These are phyloP conservation scores for Calcarius lapponicus DNA, from an alignment of 2,797 vertebrate genomes.

Conservation along the genomic window DNA sequence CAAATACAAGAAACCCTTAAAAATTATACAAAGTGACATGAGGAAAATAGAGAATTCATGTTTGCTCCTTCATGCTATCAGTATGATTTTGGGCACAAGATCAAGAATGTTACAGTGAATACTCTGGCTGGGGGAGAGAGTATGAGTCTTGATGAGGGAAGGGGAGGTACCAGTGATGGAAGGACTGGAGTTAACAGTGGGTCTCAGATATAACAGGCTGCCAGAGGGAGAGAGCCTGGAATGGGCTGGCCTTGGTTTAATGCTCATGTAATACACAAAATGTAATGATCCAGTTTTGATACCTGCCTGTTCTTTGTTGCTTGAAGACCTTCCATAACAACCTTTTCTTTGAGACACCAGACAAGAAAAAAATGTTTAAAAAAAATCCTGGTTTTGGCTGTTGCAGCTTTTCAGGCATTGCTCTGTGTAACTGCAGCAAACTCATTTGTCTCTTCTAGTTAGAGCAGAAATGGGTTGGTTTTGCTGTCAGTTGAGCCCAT, in stretches of 20 bases:
- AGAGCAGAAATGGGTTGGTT: neutral
- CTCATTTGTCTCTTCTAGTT: neutral
- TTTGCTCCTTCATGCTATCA: neutral
- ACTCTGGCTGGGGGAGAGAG: neutral
- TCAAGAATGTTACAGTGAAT: neutral
- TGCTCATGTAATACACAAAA: neutral
- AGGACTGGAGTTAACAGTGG: neutral
- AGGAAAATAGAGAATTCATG: neutral
- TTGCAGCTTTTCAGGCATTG: neutral
- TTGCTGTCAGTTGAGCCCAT: neutral
- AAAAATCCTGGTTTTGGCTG: fast-evolving
- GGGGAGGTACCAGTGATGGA: neutral
- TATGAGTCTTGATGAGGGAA: neutral
- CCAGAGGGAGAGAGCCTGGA: neutral
- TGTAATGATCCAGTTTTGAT: neutral
- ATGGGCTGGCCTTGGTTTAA: neutral
- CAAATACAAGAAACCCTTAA: neutral
- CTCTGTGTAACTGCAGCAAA: neutral
- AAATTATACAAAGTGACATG: neutral
- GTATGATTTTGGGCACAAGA: neutral
- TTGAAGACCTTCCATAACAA: neutral
- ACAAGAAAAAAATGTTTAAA: neutral
- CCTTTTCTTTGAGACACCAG: neutral
- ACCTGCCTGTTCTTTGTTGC: neutral
- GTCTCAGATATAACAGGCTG: neutral